phyloP scores from a whole-genome alignment of 2,797 vertebrate species.

The Pseudopleuronectes americanus region DNA sequence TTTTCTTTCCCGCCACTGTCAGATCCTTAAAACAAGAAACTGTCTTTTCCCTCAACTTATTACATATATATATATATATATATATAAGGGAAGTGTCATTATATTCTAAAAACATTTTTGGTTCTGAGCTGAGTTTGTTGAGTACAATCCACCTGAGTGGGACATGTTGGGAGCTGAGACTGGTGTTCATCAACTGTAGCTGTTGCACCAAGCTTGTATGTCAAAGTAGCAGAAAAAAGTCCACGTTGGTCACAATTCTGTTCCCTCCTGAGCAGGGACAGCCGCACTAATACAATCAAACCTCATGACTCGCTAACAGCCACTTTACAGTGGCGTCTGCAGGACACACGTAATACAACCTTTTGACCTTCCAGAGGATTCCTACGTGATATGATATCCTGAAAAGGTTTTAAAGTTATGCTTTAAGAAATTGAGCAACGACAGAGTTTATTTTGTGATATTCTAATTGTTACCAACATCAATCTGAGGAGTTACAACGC shows the following conservation, averaged over 20 bases:
- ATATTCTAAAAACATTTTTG: conserved; percentile 25
- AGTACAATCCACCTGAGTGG: conserved; percentile 60
- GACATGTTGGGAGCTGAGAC: conserved; percentile 18
- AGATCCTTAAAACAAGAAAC: conserved; percentile 33
- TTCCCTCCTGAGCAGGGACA: conserved; percentile 29
- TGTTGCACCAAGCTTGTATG: conserved; percentile 1
- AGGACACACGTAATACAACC: conserved; percentile 1
- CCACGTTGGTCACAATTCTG: conserved; percentile 1
- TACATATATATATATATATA: conserved; percentile 3
- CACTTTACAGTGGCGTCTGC: not conserved
- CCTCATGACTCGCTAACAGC: conserved; percentile 3
- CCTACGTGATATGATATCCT: not conserved
- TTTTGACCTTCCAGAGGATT: conserved; percentile 4
- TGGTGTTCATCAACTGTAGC: conserved; percentile 29
- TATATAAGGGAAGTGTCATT: conserved; percentile 21
- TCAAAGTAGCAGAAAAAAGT: conserved; percentile 16
- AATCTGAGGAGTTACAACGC: not conserved
- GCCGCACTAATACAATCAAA: conserved; percentile 16
- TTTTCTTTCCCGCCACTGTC: conserved; percentile 48
- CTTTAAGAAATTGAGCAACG: not conserved
- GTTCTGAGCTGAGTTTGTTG: conserved; percentile 35
- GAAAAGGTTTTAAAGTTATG: not conserved
- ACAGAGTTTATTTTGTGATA: not conserved
- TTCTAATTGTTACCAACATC: not conserved
- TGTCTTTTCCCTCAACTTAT: conserved; percentile 19